phyloP scores from a whole-genome alignment of 1,140 invertebrate genomes.

The Neodiprion virginianus region DNA sequence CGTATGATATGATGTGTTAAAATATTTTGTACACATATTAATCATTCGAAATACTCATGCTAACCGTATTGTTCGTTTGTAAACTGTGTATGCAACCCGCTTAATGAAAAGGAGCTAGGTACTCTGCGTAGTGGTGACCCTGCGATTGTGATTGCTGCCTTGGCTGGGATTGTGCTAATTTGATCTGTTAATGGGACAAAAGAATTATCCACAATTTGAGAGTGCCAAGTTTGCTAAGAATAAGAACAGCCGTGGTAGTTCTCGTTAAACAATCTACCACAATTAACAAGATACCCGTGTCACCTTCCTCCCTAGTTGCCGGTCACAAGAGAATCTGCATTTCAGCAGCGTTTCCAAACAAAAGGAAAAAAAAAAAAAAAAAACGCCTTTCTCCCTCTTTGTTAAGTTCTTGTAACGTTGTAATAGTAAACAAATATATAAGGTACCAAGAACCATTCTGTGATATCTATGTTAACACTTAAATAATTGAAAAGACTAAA shows the following conservation, averaged over 20 bases:
- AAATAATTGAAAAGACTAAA: slow-evolving; percentile 63
- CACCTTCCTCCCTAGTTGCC: slow-evolving; percentile 42
- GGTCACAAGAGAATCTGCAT: slow-evolving; percentile 43
- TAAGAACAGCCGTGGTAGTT: slow-evolving; percentile 30
- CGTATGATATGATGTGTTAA: slow-evolving; percentile 44
- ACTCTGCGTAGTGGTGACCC: slow-evolving; percentile 39
- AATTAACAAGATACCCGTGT: slow-evolving; percentile 29
- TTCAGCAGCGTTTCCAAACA: slow-evolving; percentile 46
- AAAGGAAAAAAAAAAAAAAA: slow-evolving; percentile 25
- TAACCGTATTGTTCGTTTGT: slow-evolving; percentile 46
- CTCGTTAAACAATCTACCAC: slow-evolving; percentile 30
- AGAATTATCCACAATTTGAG: slow-evolving; percentile 23
- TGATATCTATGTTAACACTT: slow-evolving; percentile 64
- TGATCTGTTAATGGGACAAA: slow-evolving; percentile 37
- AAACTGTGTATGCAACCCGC: slow-evolving; percentile 42
- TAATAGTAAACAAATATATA: slow-evolving; percentile 57
- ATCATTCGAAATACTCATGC: slow-evolving; percentile 42
- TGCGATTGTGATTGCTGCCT: slow-evolving; percentile 38
- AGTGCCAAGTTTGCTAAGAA: slow-evolving; percentile 40
- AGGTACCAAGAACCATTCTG: slow-evolving; percentile 64
- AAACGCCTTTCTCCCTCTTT: slow-evolving; percentile 49
- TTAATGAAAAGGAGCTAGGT: slow-evolving; percentile 43
- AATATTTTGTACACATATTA: slow-evolving; percentile 47
- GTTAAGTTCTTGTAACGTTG: slow-evolving; percentile 52
- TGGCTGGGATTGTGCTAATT: slow-evolving; percentile 40